Conservation (phyloP, 2,797 vertebrate species). For the Coranthus polyacanthus region DNA sequence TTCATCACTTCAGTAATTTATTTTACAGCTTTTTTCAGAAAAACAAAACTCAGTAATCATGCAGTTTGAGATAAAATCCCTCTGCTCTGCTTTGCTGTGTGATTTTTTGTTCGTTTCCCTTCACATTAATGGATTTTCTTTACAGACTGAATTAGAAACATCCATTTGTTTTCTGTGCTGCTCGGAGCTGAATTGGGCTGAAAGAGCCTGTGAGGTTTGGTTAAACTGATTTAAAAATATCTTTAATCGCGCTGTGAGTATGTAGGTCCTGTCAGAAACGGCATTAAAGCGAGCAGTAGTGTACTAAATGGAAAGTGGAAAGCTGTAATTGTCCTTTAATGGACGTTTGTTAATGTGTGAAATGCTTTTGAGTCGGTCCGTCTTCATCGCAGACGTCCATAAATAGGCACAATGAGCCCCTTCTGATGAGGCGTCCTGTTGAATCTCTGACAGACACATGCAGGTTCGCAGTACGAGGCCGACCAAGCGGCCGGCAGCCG, state of each 20-base stretch:
- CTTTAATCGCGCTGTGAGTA: slow-evolving; percentile 42
- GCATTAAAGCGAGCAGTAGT: slow-evolving; percentile 41
- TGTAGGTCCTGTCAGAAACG: slow-evolving; percentile 48
- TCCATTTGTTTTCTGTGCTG: slow-evolving; percentile 17
- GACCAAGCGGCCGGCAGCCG: too few relatives aligned
- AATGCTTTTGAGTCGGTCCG: slow-evolving; percentile 48
- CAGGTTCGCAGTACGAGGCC: too few relatives aligned
- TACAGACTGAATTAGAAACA: slow-evolving; percentile 27
- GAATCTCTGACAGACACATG: too few relatives aligned
- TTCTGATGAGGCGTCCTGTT: too few relatives aligned
- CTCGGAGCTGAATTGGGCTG: slow-evolving; percentile 29
- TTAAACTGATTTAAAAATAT: slow-evolving; percentile 57
- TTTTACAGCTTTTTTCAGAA: too few relatives aligned
- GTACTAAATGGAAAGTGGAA: slow-evolving; percentile 29
- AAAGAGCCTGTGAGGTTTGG: slow-evolving; percentile 34
- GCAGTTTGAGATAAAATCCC: background rate
- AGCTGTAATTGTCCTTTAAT: slow-evolving; percentile 52
- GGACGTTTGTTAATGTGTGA: slow-evolving; percentile 53
- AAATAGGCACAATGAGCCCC: too few relatives aligned
- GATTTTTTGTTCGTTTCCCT: background rate
- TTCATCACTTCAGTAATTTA: too few relatives aligned
- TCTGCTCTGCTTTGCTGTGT: background rate
- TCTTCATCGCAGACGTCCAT: too few relatives aligned
- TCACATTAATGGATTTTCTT: slow-evolving; percentile 1
- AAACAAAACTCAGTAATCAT: too few relatives aligned